A percentile compares a stretch with the other conserved stretches of the same genome.
phyloP scores from a whole-genome alignment of 2,888 invertebrate species.

The Chelonus formosanus region DNA sequence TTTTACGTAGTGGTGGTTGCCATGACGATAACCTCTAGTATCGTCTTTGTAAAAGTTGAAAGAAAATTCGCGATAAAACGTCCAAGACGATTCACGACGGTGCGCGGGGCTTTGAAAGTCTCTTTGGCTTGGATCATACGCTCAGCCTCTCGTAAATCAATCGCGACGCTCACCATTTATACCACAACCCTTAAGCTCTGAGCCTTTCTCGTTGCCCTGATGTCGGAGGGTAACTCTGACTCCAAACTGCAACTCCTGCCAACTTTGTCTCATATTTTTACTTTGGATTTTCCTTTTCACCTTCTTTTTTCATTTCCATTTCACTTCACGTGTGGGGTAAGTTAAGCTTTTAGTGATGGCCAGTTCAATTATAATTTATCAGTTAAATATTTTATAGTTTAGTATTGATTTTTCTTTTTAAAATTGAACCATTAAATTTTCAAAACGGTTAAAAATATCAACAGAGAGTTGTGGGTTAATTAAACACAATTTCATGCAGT shows the following conservation, averaged over 20 bases:
- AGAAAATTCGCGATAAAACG: slow-evolving; percentile 34
- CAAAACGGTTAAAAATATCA: too few relatives aligned
- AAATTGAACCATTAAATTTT: too few relatives aligned
- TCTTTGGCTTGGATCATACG: slow-evolving; percentile 24
- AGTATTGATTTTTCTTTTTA: too few relatives aligned
- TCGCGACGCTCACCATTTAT: slow-evolving; percentile 49
- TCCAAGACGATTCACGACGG: slow-evolving; percentile 36
- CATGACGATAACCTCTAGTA: slow-evolving; percentile 12
- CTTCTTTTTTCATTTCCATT: background rate
- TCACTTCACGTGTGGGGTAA: background rate
- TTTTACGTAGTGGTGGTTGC: slow-evolving; percentile 1
- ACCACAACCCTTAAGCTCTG: slow-evolving; percentile 46
- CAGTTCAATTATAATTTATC: too few relatives aligned
- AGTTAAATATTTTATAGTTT: too few relatives aligned
- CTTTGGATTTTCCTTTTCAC: background rate
- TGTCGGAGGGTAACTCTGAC: slow-evolving; percentile 11
- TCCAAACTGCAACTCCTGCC: slow-evolving; percentile 1
- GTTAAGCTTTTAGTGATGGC: too few relatives aligned
- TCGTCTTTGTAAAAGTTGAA: slow-evolving; percentile 18
- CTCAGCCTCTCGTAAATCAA: slow-evolving; percentile 47
- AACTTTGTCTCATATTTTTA: slow-evolving; percentile 6
- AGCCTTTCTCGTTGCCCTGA: background rate
- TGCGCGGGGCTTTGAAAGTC: slow-evolving; percentile 30
- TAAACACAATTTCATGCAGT: too few relatives aligned
- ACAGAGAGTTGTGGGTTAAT: too few relatives aligned